phyloP scores from a whole-genome alignment of 2,797 vertebrate genomes.

The Eulemur coronatus region DNA sequence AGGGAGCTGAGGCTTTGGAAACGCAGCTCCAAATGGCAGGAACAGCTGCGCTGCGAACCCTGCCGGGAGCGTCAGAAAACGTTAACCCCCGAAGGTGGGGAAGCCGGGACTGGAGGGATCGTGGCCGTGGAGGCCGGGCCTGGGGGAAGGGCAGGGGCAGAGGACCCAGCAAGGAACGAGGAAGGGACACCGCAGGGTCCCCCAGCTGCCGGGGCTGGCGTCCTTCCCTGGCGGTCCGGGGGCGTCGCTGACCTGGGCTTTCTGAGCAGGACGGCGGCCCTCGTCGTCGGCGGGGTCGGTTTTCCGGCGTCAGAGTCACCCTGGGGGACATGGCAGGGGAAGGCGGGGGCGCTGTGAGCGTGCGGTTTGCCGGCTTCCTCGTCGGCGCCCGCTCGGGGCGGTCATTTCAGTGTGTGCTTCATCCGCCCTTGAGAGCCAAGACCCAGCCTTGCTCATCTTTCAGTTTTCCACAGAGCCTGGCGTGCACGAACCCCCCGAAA shows the following conservation, averaged over 20 bases:
- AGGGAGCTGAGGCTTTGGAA: not conserved
- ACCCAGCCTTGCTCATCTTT: not conserved
- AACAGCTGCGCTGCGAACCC: conserved; percentile 47
- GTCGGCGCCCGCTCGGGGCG: not conserved
- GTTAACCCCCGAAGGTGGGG: conserved; percentile 50
- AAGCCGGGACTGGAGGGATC: conserved; percentile 46
- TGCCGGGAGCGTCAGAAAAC: conserved; percentile 54
- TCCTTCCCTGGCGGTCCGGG: not conserved
- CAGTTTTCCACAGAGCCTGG: not conserved
- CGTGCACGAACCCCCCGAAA: not conserved
- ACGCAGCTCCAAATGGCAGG: not conserved
- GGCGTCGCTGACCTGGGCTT: not conserved
- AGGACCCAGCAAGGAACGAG: not conserved
- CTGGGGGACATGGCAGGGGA: not conserved
- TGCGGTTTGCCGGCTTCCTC: not conserved
- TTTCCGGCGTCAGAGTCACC: not conserved
- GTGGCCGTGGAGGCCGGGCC: not conserved
- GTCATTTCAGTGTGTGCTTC: not conserved
- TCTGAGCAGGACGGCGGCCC: not conserved
- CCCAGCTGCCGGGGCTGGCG: not conserved
- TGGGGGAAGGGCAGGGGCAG: not conserved
- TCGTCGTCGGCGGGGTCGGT: not conserved
- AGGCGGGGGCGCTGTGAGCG: rapidly evolving
- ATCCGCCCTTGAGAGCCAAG: not conserved
- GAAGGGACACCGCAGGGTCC: not conserved